phyloP scores from a whole-genome alignment of 1,140 invertebrate species.

The Platorchestia sp. region DNA sequence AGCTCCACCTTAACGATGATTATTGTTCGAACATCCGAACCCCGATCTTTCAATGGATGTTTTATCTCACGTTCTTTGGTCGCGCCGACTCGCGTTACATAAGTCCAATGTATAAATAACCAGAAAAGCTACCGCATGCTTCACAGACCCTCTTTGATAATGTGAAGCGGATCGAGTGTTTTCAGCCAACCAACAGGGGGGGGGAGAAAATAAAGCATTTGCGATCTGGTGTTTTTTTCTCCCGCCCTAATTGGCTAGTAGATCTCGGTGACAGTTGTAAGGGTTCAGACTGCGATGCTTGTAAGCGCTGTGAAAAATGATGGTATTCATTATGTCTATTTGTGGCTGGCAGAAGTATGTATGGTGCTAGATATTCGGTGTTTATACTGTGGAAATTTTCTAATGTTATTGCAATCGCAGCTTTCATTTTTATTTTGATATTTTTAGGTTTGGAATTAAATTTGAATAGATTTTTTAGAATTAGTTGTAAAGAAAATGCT shows the following conservation, averaged over 20 bases:
- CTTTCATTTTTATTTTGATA: no score
- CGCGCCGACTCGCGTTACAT: not conserved
- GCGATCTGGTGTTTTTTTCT: not conserved
- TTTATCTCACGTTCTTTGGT: not conserved
- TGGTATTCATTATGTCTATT: not conserved
- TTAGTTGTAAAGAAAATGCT: no score
- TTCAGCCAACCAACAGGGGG: not conserved
- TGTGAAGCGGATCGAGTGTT: not conserved
- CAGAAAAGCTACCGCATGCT: not conserved
- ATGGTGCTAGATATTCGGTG: no score
- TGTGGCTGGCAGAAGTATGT: no score
- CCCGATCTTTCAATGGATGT: no score
- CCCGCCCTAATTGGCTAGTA: not conserved
- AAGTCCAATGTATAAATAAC: not conserved
- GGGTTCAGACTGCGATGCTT: not conserved
- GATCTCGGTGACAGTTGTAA: not conserved
- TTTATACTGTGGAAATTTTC: no score
- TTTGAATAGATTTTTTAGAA: no score
- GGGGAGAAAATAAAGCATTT: not conserved
- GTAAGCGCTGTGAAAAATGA: not conserved
- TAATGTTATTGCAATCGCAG: no score
- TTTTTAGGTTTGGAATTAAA: no score
- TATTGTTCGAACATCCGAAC: no score
- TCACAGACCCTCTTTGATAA: not conserved
- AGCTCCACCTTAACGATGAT: no score